Evolutionary conservation across 2,888 invertebrate species (phyloP).

Genomic region (Amiota communis): DNA sequence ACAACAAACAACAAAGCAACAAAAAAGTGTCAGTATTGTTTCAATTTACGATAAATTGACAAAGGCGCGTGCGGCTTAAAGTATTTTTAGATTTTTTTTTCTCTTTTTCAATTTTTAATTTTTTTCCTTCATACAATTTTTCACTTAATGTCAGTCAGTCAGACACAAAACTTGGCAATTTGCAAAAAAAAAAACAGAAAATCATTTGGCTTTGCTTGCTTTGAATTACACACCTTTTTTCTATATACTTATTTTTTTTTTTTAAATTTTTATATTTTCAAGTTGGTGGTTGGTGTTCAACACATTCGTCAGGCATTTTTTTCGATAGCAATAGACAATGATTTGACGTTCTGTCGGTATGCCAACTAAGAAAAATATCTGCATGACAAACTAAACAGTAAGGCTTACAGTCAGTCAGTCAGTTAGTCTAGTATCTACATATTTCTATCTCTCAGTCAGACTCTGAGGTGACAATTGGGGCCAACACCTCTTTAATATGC

Average conservation of each 20-base stretch:
- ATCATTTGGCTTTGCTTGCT: constrained; percentile 23
- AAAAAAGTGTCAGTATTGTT: constrained; percentile 34
- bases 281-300: background rate
- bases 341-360: background rate
- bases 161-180: constrained; percentile 23
- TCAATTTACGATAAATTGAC: constrained; percentile 52
- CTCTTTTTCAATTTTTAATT: background rate
- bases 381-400: constrained; percentile 16
- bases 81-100: background rate
- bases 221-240: constrained; percentile 55
- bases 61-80: constrained; percentile 57
- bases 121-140: constrained; percentile 10
- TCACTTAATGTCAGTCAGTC: background rate
- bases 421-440: constrained; percentile 10
- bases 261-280: constrained; percentile 31
- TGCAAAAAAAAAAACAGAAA: background rate
- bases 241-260: background rate
- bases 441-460: constrained; percentile 35
- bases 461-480: constrained; percentile 66
- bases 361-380: constrained; percentile 9
- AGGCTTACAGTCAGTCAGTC: background rate
- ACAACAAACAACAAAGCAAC: too few relatives aligned
- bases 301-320: background rate
- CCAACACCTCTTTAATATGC: constrained; percentile 57
- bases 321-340: too few relatives aligned